A percentile compares a stretch with the other conserved stretches of the same genome.
Evolutionary conservation across 2,113 vertebrate genomes (phyloP).

Genomic region (Numenius arquata): DNA sequence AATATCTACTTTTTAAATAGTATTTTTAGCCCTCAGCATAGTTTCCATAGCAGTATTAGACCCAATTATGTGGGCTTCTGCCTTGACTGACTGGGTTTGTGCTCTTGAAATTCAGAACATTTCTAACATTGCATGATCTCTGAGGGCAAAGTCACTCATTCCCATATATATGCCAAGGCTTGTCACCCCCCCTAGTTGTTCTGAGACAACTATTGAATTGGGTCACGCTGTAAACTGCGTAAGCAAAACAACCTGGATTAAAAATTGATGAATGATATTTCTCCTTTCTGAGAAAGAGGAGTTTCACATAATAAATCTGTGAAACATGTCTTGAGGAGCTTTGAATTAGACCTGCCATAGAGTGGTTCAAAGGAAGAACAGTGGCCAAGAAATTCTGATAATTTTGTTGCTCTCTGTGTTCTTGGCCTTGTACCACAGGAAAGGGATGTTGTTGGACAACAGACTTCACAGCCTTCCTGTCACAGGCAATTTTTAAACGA

Average conservation of each 20-base stretch:
- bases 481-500: background rate
- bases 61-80: background rate
- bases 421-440: background rate
- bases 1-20: background rate
- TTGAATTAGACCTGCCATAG: background rate
- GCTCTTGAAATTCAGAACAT: background rate
- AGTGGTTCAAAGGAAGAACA: background rate
- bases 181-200: background rate
- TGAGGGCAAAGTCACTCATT: background rate
- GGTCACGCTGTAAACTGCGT: fast-evolving
- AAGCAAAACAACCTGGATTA: background rate
- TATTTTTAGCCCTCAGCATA: background rate
- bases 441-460: background rate
- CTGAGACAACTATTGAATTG: background rate
- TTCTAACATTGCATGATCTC: background rate
- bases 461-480: constrained; percentile 6
- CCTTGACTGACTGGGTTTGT: background rate
- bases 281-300: background rate
- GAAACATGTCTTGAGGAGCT: background rate
- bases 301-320: background rate
- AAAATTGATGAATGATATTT: background rate
- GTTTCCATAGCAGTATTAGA: background rate
- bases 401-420: background rate
- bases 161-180: background rate
- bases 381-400: background rate